phyloP scores from a whole-genome alignment of 2,113 vertebrate genomes.

The Scalopus aquaticus region DNA sequence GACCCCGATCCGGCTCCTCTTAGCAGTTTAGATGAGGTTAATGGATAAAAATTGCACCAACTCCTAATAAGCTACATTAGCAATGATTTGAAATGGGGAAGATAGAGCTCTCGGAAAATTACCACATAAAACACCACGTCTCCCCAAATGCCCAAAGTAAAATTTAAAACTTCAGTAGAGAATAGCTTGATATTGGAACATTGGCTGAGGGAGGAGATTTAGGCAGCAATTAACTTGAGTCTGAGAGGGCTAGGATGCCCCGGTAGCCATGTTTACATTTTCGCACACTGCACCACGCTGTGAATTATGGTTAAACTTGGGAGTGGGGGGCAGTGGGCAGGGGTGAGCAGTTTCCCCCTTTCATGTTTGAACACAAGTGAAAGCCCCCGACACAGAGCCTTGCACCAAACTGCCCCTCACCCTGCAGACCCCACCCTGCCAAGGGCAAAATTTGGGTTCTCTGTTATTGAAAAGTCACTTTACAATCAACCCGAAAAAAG shows the following conservation, averaged over 20 bases:
- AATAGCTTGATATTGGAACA: slow-evolving; percentile 19
- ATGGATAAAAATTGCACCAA: not conserved
- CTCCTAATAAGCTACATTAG: slow-evolving; percentile 4
- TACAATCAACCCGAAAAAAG: slow-evolving; percentile 41
- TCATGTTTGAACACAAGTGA: not conserved
- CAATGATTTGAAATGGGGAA: not conserved
- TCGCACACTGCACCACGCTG: slow-evolving; percentile 13
- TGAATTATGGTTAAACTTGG: slow-evolving; percentile 55
- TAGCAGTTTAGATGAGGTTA: not conserved
- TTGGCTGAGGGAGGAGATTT: not conserved
- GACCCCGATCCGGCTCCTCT: not conserved
- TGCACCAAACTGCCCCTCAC: not conserved
- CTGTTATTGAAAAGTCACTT: slow-evolving; percentile 43
- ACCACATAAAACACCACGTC: slow-evolving; percentile 27
- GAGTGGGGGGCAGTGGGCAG: not conserved
- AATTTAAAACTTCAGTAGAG: slow-evolving; percentile 27
- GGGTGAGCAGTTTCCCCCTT: not conserved
- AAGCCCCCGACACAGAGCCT: not conserved
- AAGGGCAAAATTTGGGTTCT: not conserved
- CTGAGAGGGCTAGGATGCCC: slow-evolving; percentile 23
- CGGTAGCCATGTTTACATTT: slow-evolving; percentile 62
- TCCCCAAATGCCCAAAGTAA: slow-evolving; percentile 41
- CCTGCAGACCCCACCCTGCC: not conserved
- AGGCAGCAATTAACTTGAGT: slow-evolving; percentile 39
- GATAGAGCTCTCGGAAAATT: slow-evolving; percentile 41